phyloP scores from a whole-genome alignment of 2,113 vertebrate genomes.

The Pelusios castaneus region DNA sequence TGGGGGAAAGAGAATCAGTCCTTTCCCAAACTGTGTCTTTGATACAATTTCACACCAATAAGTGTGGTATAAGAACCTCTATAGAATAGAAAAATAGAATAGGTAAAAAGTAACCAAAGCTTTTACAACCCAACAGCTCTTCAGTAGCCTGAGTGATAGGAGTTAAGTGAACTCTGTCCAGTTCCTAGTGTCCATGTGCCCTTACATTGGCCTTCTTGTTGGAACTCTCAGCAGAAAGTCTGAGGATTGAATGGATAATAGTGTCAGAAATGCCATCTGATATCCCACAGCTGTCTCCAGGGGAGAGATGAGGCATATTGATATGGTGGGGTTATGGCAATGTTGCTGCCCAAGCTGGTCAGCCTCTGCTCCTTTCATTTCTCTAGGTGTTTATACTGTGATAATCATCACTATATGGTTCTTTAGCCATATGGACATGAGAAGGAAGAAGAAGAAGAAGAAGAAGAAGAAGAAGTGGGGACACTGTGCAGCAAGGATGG shows the following conservation, averaged over 20 bases:
- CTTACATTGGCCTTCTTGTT: background rate
- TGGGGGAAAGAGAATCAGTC: background rate
- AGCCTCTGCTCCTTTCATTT: background rate
- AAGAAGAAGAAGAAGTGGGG: background rate
- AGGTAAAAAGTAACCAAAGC: background rate
- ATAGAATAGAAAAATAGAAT: background rate
- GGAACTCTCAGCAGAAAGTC: background rate
- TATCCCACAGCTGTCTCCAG: rapidly evolving
- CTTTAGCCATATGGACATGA: background rate
- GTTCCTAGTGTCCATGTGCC: background rate
- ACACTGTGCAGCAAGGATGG: background rate
- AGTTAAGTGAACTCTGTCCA: background rate
- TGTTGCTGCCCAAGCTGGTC: background rate
- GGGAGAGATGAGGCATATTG: rapidly evolving
- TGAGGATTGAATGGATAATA: rapidly evolving
- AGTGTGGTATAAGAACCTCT: background rate
- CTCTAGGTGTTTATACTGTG: background rate
- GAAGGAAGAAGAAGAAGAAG: background rate
- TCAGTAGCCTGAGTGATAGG: background rate
- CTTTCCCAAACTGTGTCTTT: background rate
- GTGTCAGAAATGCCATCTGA: background rate
- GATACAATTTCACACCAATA: background rate
- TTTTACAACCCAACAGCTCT: background rate
- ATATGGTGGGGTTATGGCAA: background rate
- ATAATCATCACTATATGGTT: background rate